These are phyloP conservation scores for Aphidius ervi DNA, from an alignment of 1,140 invertebrate genomes.

Conservation along the genomic window DNA sequence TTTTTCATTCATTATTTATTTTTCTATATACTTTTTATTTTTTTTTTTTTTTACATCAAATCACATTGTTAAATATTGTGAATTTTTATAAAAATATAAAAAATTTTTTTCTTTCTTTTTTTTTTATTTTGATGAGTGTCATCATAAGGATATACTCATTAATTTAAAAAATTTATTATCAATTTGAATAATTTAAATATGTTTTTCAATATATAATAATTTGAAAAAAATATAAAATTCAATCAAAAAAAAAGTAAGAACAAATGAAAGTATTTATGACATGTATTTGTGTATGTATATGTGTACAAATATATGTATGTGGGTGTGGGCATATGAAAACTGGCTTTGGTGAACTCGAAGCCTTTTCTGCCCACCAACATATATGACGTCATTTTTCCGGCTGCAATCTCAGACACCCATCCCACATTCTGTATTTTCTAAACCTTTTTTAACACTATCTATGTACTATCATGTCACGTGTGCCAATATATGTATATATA, in stretches of 20 bases:
- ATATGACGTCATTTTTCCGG: conserved; percentile 21
- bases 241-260: conserved; percentile 3
- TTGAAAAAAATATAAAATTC: conserved; percentile 1
- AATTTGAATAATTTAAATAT: too few relatives aligned
- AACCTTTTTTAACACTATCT: not conserved
- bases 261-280: conserved; percentile 4
- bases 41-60: too few relatives aligned
- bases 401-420: conserved; percentile 20
- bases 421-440: conserved; percentile 23
- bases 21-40: too few relatives aligned
- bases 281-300: too few relatives aligned
- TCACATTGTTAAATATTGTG: too few relatives aligned
- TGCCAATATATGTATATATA: too few relatives aligned
- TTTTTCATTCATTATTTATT: too few relatives aligned
- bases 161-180: not conserved
- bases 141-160: not conserved
- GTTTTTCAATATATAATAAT: not conserved
- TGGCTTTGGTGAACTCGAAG: conserved; percentile 17
- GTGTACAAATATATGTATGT: conserved; percentile 1
- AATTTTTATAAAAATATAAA: not conserved
- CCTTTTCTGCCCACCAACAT: conserved; percentile 15
- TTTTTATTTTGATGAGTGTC: not conserved
- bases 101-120: not conserved
- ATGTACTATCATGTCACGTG: not conserved
- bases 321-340: conserved; percentile 18